Evolutionary conservation across 2,888 invertebrate genomes (phyloP), one percentile per base, ranked within the genome.

Genomic region (Monopis laevigella): DNA sequence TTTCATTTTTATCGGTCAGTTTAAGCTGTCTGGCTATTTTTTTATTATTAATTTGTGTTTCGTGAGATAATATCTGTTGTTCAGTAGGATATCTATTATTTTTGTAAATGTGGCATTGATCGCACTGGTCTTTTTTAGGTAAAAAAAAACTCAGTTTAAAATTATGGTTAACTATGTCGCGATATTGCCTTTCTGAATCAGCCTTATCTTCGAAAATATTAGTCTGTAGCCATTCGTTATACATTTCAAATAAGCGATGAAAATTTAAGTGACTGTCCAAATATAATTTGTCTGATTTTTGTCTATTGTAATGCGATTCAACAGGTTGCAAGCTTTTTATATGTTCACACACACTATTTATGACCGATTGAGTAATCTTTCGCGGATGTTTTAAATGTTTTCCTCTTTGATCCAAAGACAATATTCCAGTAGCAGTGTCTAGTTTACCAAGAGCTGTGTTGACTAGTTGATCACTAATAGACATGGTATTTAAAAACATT

Each of bases 91-190:
- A 14, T 28, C 24, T 39, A 28, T 19, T 42, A 39, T 24, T 43
- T 12, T 40, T n/a, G 27, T 30, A 42, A 14, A 41, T 32, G 26
- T 42, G 42, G 36, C 48, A 48, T 19, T 29, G 14, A 35, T 44
- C 44, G 39, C 46, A 46, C 29, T 41, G 43, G 34, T 46, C 41
- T 28, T 48, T 42, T 44, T 44, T 43, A 12, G 44, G 40, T 24
- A 26, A 17, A 39, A 29, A 34, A 27, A 48, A 48, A 36, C 29
- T 34, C 24, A 46, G 29, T 39, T 48, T 46, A n/a, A 43, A 39
- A 24, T 45, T 39, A 39, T 41, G 13, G 39, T 45, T 35, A 18
- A 35, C 39, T 35, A 43, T 45, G 13, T 41, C 42, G 29, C 42
- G 29, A 27, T 43, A 45, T 32, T 26, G 43, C 7, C 42, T 24